These are phyloP conservation scores for Arctia plantaginis DNA, from an alignment of 2,888 invertebrate species.

Conservation along the genomic window DNA sequence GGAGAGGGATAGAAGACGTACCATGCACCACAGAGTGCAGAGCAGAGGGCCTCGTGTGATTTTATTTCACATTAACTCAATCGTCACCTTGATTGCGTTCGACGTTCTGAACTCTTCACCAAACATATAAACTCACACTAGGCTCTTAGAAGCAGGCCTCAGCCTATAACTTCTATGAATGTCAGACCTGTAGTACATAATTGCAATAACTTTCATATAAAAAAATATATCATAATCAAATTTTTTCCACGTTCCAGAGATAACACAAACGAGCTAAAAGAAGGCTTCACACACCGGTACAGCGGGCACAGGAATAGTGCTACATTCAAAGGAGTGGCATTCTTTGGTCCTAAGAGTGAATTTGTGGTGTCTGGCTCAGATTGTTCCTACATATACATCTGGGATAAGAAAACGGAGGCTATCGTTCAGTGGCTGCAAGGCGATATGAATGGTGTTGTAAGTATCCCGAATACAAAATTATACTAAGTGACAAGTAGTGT, in stretches of 20 bases:
- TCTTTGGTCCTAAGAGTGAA: conserved; percentile 96
- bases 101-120: too few species aligned
- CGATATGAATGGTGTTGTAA: conserved; percentile 94
- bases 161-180: too few species aligned
- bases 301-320: conserved; percentile 89
- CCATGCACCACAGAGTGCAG: too few species aligned
- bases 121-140: too few species aligned
- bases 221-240: not conserved
- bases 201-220: not conserved
- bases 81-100: too few species aligned
- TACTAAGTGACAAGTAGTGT: too few species aligned
- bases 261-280: conserved; percentile 55
- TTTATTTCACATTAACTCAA: too few species aligned
- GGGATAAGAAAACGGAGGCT: conserved; percentile 95
- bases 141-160: too few species aligned
- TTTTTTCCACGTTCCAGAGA: conserved; percentile 8
- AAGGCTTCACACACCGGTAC: conserved; percentile 86
- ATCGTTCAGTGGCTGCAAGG: conserved; percentile 96
- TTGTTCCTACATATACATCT: conserved; percentile 94
- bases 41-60: too few species aligned
- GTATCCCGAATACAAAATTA: conserved; percentile 57
- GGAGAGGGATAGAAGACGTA: too few species aligned
- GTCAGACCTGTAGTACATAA: too few species aligned
- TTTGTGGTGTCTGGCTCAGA: conserved; percentile 97
- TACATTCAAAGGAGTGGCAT: conserved; percentile 96